Percentiles rank a stretch among this genome's conserved stretches.
Conservation (phyloP, 2,888 invertebrate genomes). For the Drosophila kuntzei region DNA sequence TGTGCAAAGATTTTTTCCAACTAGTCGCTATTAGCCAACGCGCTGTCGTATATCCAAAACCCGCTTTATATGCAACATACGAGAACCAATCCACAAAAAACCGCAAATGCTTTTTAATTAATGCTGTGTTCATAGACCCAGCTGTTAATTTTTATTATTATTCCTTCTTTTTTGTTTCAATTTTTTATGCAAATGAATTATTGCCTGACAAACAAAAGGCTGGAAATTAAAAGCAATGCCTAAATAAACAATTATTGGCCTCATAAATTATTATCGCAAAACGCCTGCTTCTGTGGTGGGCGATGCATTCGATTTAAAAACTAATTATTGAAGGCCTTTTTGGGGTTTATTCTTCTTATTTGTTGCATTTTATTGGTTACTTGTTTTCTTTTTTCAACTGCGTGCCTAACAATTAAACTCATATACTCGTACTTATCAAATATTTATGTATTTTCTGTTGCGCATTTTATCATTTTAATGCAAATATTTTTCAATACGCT, state of each 20-base stretch:
- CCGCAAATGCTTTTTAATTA: conserved; percentile 71
- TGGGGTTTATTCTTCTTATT: conserved; percentile 43
- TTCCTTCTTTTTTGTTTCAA: conserved; percentile 7
- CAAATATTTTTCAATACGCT: conserved; percentile 64
- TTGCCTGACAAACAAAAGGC: conserved; percentile 63
- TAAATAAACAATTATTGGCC: conserved; percentile 61
- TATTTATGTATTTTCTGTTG: conserved; percentile 57
- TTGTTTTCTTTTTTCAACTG: conserved; percentile 27
- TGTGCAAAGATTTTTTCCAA: conserved; percentile 81
- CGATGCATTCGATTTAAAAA: conserved; percentile 26
- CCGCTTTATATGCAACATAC: conserved; percentile 54
- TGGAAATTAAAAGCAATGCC: conserved; percentile 59
- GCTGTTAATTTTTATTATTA: conserved; percentile 49
- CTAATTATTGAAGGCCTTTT: conserved; percentile 46
- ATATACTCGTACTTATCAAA: conserved; percentile 42
- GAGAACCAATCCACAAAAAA: conserved; percentile 39
- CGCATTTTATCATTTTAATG: conserved; percentile 61
- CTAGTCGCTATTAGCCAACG: conserved; percentile 58
- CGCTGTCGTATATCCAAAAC: conserved; percentile 53
- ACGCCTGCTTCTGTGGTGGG: conserved; percentile 24
- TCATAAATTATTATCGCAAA: conserved; percentile 59
- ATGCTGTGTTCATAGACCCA: conserved; percentile 46
- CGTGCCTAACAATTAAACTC: conserved; percentile 41
- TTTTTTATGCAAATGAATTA: conserved; percentile 34
- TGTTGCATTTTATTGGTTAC: conserved; percentile 13